phyloP scores from a whole-genome alignment of 2,888 invertebrate species.

The Neoaliturus tenellus region DNA sequence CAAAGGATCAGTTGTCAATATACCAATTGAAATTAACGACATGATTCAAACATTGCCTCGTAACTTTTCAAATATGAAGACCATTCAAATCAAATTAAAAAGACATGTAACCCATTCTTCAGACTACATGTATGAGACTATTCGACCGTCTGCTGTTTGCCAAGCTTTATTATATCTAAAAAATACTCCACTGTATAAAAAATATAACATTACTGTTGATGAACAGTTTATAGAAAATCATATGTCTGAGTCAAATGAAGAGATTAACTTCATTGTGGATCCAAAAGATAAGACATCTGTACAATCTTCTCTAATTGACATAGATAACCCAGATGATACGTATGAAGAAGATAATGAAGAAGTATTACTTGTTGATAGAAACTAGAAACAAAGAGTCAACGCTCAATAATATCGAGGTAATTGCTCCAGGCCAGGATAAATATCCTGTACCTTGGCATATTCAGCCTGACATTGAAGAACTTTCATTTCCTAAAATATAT shows the following conservation, averaged over 20 bases:
- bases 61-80: slow-evolving; percentile 65
- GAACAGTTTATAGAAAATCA: neutral
- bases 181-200: slow-evolving; percentile 61
- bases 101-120: slow-evolving; percentile 63
- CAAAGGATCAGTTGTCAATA: slow-evolving; percentile 69
- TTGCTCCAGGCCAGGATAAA: slow-evolving; percentile 67
- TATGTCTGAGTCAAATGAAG: neutral
- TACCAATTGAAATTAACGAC: slow-evolving; percentile 66
- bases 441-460: slow-evolving; percentile 65
- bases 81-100: slow-evolving; percentile 68
- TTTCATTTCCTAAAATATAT: slow-evolving; percentile 67
- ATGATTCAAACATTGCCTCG: slow-evolving; percentile 62
- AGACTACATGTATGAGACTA: slow-evolving; percentile 66
- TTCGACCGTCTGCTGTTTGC: slow-evolving; percentile 65
- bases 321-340: neutral
- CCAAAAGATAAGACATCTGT: neutral
- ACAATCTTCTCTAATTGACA: neutral
- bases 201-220: neutral
- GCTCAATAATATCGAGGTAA: slow-evolving; percentile 55
- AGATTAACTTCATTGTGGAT: slow-evolving; percentile 29
- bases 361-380: slow-evolving; percentile 63
- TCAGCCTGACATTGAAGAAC: slow-evolving; percentile 65
- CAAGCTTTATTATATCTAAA: slow-evolving; percentile 64
- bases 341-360: slow-evolving; percentile 61
- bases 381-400: slow-evolving; percentile 60